Conservation (phyloP, 1,140 invertebrate species). For the Lepidotrigona ventralis region DNA sequence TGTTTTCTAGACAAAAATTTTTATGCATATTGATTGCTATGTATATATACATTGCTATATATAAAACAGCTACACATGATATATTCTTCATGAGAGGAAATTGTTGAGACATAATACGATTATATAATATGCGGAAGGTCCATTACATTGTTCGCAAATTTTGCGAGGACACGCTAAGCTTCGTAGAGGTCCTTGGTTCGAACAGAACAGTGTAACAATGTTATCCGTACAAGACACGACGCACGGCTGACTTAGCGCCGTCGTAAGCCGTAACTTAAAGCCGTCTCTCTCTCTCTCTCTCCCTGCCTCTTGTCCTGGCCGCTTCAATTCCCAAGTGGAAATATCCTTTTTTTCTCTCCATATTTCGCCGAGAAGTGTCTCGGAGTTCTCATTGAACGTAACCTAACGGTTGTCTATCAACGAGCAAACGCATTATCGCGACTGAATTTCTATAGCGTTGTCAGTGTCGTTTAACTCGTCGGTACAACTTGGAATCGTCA, state of each 20-base stretch:
- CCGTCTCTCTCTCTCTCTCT: background rate
- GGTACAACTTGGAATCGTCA: background rate
- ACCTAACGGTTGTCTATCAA: background rate
- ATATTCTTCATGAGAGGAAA: background rate
- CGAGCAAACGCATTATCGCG: background rate
- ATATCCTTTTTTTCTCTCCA: background rate
- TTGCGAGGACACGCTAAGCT: background rate
- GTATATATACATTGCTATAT: no score
- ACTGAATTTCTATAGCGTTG: background rate
- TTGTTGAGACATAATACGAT: no score
- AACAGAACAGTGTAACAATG: constrained; percentile 9
- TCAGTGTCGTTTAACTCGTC: background rate
- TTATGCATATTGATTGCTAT: no score
- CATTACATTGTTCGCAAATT: background rate
- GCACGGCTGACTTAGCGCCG: background rate
- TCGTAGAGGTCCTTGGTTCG: background rate
- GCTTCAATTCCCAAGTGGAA: background rate
- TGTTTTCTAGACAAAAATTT: no score
- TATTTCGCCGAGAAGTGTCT: no score
- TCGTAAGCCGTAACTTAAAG: background rate
- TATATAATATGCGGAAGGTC: background rate
- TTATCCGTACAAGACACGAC: constrained; percentile 21
- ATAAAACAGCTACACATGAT: no score
- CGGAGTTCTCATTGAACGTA: background rate
- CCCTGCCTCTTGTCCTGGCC: background rate